Evolutionary conservation across 2,797 vertebrate species (phyloP).

Genomic region (Gadopsis bispinosus): DNA sequence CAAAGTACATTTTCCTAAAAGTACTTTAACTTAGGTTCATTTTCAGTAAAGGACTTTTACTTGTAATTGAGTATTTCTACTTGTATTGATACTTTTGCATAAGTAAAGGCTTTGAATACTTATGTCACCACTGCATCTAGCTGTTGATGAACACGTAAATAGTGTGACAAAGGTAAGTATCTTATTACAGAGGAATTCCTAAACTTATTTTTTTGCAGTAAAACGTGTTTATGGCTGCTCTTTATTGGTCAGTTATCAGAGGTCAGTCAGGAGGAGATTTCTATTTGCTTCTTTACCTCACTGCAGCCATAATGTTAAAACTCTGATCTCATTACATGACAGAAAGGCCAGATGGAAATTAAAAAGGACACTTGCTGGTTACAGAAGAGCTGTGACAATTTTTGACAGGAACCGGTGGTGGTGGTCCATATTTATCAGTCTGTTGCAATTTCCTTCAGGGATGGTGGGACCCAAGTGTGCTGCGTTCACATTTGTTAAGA

Average conservation of each 20-base stretch:
- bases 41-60: background rate
- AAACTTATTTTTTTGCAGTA: background rate
- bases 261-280: conserved; percentile 20
- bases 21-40: background rate
- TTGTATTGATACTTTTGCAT: background rate
- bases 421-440: conserved; percentile 57
- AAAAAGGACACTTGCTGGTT: conserved; percentile 10
- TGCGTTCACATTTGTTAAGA: conserved; percentile 63
- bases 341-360: conserved; percentile 23
- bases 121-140: background rate
- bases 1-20: too few species aligned
- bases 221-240: background rate
- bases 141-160: background rate
- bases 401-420: conserved; percentile 36
- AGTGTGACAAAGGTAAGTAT: background rate
- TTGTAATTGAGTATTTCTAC: background rate
- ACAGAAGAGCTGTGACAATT: conserved; percentile 23
- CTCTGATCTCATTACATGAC: background rate
- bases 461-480: conserved; percentile 48
- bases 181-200: background rate
- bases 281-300: conserved; percentile 32
- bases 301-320: conserved; percentile 18
- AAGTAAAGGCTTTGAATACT: background rate
- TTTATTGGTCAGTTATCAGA: conserved; percentile 16
- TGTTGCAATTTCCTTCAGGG: conserved; percentile 41